Evolutionary conservation across 2,797 vertebrate genomes (phyloP).

Genomic region (Anas flavirostris): DNA sequence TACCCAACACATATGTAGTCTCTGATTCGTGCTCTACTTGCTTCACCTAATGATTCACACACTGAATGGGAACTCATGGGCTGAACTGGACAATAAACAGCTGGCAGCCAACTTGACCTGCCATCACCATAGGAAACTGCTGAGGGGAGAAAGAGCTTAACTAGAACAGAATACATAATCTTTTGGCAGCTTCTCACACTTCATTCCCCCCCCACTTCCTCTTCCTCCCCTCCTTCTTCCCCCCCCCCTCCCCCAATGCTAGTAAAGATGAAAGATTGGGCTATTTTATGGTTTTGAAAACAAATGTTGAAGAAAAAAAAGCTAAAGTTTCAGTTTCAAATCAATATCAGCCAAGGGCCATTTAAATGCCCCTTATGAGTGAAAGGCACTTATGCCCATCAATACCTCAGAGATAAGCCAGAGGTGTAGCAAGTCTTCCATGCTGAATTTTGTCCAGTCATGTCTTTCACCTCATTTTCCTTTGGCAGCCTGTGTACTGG

Average conservation of each 20-base stretch:
- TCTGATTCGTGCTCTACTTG: background rate
- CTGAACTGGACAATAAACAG: background rate
- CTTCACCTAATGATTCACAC: background rate
- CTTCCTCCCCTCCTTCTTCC: too few species aligned
- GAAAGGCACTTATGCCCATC: background rate
- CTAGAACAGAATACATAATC: background rate
- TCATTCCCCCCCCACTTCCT: background rate
- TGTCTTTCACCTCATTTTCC: background rate
- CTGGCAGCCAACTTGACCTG: background rate
- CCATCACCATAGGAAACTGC: background rate
- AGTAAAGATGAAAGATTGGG: background rate
- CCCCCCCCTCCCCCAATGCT: background rate
- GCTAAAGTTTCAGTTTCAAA: background rate
- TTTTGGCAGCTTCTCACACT: background rate
- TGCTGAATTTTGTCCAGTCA: background rate
- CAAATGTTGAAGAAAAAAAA: background rate
- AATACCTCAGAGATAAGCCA: background rate
- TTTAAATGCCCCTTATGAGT: background rate
- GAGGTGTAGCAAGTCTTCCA: background rate
- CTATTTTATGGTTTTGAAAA: background rate
- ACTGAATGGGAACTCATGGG: rapidly evolving
- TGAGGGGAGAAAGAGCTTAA: background rate
- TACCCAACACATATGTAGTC: background rate
- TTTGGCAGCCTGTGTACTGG: background rate
- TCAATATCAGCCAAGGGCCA: rapidly evolving